Percentiles rank a stretch among this genome's conserved stretches.
Evolutionary conservation across 2,797 vertebrate species (phyloP).

Genomic region (Ambastaia sidthimunki): DNA sequence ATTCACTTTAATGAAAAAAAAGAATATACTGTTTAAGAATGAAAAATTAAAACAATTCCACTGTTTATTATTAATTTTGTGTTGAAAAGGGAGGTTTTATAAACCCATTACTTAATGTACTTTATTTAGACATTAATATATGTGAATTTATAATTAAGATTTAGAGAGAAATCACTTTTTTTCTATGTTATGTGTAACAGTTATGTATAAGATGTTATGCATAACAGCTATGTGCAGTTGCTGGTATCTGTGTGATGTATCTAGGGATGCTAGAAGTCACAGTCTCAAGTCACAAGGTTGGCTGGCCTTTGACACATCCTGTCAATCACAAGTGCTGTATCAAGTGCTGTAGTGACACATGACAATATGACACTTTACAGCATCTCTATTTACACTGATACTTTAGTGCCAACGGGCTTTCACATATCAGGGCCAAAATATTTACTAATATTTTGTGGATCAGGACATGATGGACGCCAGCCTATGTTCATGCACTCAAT

Average conservation of each 20-base stretch:
- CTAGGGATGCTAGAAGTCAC: background rate
- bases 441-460: constrained; percentile 30
- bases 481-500: constrained; percentile 19
- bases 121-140: background rate
- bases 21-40: background rate
- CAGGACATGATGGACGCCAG: background rate
- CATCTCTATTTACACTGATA: background rate
- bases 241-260: background rate
- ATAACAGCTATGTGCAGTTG: background rate
- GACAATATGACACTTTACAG: constrained; percentile 9
- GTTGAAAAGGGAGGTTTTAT: too few species aligned
- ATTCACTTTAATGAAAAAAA: constrained; percentile 16
- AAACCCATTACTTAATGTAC: too few species aligned
- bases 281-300: constrained; percentile 5
- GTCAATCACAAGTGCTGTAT: constrained; percentile 17
- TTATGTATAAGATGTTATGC: background rate
- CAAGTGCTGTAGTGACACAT: constrained; percentile 24
- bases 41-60: too few species aligned
- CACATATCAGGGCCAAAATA: constrained; percentile 18
- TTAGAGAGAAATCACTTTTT: background rate
- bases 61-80: background rate
- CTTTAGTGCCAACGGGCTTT: background rate
- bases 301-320: constrained; percentile 16
- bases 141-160: background rate
- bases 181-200: background rate